Evolutionary conservation across 1,140 invertebrate genomes (phyloP).

Genomic region (Cheumatopsyche charites): DNA sequence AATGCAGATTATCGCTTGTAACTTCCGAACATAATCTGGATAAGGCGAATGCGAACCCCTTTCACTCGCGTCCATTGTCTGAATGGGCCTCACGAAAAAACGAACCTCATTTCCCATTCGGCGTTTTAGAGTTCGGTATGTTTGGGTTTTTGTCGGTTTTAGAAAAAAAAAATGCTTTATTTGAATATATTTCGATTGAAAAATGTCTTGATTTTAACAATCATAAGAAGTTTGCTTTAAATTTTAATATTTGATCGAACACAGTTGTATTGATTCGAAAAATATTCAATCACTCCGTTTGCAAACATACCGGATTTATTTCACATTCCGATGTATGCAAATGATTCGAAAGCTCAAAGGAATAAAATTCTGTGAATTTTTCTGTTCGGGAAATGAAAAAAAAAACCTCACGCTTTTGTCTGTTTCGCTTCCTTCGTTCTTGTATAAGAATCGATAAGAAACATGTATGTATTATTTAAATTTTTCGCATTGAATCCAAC

Average conservation of each 20-base stretch:
- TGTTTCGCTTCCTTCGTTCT: not conserved
- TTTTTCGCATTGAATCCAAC: too few species aligned
- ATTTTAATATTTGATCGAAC: constrained; percentile 14
- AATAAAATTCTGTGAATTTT: not conserved
- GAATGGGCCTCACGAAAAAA: not conserved
- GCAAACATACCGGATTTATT: constrained; percentile 9
- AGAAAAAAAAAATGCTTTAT: too few species aligned
- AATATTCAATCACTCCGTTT: constrained; percentile 2
- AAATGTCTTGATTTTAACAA: too few species aligned
- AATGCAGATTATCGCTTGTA: constrained; percentile 29
- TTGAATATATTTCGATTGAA: not conserved
- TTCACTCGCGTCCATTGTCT: not conserved
- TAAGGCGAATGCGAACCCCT: constrained; percentile 11
- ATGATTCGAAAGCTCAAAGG: constrained; percentile 1
- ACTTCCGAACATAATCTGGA: constrained; percentile 27
- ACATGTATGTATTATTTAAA: too few species aligned
- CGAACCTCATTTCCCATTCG: constrained; percentile 1
- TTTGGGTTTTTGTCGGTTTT: not conserved
- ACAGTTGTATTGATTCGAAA: constrained; percentile 6
- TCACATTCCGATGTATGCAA: constrained; percentile 15
- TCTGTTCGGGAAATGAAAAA: not conserved
- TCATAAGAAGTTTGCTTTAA: too few species aligned
- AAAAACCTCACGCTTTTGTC: not conserved
- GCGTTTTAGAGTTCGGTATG: not conserved
- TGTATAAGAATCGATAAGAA: too few species aligned